A percentile compares a stretch with the other conserved stretches of the same genome.
Conservation (phyloP, 2,888 invertebrate genomes). For the Erpobdella octoculata region DNA sequence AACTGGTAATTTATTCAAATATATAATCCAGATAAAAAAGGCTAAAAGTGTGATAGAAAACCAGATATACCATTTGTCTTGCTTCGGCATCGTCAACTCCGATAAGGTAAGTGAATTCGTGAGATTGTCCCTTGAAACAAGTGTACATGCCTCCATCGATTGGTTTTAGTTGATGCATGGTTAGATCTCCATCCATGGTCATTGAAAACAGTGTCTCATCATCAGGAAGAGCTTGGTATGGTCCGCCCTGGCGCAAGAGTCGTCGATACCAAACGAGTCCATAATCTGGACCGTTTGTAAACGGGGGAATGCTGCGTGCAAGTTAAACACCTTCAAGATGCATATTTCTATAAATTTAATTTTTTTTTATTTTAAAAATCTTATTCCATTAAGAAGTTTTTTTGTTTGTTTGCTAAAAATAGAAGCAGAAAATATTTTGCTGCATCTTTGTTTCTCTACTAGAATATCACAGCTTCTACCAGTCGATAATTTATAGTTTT, state of each 20-base stretch:
- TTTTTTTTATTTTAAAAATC: background rate
- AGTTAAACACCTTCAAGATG: too few species aligned
- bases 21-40: background rate
- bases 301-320: constrained; percentile 22
- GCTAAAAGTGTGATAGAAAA: background rate
- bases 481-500: too few species aligned
- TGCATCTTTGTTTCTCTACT: too few species aligned
- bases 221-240: constrained; percentile 10
- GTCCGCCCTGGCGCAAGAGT: constrained; percentile 10
- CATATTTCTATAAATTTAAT: background rate
- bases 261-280: constrained; percentile 23
- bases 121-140: constrained; percentile 22
- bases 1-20: background rate
- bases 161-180: constrained; percentile 4
- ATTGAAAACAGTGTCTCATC: constrained; percentile 10
- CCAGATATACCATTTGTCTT: constrained; percentile 11
- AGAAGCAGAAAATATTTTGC: too few species aligned
- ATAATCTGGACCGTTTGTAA: constrained; percentile 11
- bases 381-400: background rate
- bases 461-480: too few species aligned
- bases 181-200: constrained; percentile 18
- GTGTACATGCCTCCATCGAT: constrained; percentile 28
- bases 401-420: too few species aligned
- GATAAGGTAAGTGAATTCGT: constrained; percentile 20
- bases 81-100: constrained; percentile 23